Base-by-base conservation (phyloP, 92 coral and sea anemone genomes). In the Porites divaricata region DNA sequence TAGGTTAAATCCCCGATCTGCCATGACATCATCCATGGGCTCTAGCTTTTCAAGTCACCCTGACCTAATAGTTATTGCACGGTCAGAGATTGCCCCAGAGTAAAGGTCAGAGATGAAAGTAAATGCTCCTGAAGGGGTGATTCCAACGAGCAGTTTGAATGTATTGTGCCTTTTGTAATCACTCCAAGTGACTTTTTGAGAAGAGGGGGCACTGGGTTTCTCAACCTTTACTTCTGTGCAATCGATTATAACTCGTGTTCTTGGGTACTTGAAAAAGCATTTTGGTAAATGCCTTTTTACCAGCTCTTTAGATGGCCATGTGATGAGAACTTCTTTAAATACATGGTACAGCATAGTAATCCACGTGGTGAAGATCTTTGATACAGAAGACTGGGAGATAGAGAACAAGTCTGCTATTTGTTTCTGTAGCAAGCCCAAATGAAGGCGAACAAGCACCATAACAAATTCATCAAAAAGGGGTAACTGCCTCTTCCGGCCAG, bases 51-150 rank as follows among this genome's bases (percentile, higher is more conserved):
- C 21, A 0, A 88, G 82, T 14, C 76, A 26, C 8, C 84, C 88
- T 17, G 56, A 20, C 67, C 82, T 81, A 25, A 54, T 75, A 11
- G 76, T 79, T 75, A 88, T 88, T 6, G 83, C 85, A 81, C 52
- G 69, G 85, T 88, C 85, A 83, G 92, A 88, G 76, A 1, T 81
- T 84, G 22, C 91, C 88, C 92, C 92, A 88, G 11, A 83, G 45
- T 61, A 9, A 53, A 13, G 12, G 11, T 74, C 51, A 7, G 89
- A 76, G 4, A 88, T 16, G 25, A 77, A 83, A 56, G 77, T 88
- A 23, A 83, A 78, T 49, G 71, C 85, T 20, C 92, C 92, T 41
- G 83, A 58, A 11, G 92, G 92, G n/a, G 85, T 83, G 67, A 88
- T 88, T 15, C 88, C 88, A 14, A 88, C 92, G 9, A 88, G 86